phyloP scores from a whole-genome alignment of 2,888 invertebrate genomes.

The Caenorhabditis uteleia region DNA sequence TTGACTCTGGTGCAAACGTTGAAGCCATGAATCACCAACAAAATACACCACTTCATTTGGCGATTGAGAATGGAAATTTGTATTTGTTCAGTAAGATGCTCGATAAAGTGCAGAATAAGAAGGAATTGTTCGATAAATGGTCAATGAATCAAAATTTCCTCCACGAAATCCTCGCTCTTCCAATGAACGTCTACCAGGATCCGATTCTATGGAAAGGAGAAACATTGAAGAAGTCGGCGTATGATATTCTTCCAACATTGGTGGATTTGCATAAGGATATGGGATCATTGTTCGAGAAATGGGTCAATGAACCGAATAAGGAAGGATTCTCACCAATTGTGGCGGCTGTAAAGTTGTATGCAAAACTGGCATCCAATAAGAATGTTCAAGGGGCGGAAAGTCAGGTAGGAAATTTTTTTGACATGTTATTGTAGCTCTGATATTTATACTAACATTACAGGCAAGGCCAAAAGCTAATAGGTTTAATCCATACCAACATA shows the following conservation, averaged over 20 bases:
- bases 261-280: constrained; percentile 12
- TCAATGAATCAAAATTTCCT: constrained; percentile 31
- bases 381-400: too few species aligned
- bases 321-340: constrained; percentile 27
- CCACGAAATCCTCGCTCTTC: constrained; percentile 35
- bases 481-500: too few species aligned
- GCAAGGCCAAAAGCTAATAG: too few species aligned
- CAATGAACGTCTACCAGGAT: constrained; percentile 33
- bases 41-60: constrained; percentile 39
- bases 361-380: constrained; percentile 1
- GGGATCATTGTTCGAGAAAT: constrained; percentile 11
- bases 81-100: constrained; percentile 33
- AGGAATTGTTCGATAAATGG: constrained; percentile 40
- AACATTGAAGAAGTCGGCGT: constrained; percentile 13
- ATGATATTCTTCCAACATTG: constrained; percentile 41
- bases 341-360: constrained; percentile 24
- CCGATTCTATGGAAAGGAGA: constrained; percentile 27
- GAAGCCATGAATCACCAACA: constrained; percentile 23
- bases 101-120: constrained; percentile 15
- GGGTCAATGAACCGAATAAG: constrained; percentile 25
- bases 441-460: too few species aligned
- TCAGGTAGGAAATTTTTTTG: too few species aligned
- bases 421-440: too few species aligned
- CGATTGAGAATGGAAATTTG: constrained; percentile 38
- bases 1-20: constrained; percentile 37